A percentile compares a stretch with the other conserved stretches of the same genome.
phyloP scores from a whole-genome alignment of 2,797 vertebrate genomes.

The Micrastur ruficollis region DNA sequence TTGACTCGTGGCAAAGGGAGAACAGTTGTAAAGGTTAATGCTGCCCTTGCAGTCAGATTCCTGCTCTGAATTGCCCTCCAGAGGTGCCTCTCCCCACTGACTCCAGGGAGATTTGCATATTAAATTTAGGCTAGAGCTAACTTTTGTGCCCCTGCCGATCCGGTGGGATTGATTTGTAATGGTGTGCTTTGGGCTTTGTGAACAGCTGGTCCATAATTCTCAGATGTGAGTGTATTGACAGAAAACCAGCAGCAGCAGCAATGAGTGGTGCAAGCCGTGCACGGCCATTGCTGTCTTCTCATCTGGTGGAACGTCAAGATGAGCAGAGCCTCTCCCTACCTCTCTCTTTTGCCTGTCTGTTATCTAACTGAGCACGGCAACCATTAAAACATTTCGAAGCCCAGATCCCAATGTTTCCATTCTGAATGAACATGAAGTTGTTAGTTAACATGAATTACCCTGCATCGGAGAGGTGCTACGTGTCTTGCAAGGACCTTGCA shows the following conservation, averaged over 20 bases:
- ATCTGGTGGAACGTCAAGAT: not conserved
- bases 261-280: rapidly evolving
- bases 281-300: not conserved
- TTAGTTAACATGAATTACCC: not conserved
- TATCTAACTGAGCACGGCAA: not conserved
- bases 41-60: not conserved
- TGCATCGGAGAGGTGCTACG: not conserved
- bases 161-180: not conserved
- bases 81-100: not conserved
- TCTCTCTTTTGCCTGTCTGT: not conserved
- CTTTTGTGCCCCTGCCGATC: not conserved
- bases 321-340: not conserved
- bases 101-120: not conserved
- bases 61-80: not conserved
- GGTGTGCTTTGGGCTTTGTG: not conserved
- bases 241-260: not conserved
- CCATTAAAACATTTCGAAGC: not conserved
- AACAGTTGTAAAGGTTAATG: constrained; percentile 8
- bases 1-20: not conserved
- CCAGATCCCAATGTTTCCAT: rapidly evolving
- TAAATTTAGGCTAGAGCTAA: not conserved
- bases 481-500: not conserved
- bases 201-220: not conserved
- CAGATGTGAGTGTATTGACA: not conserved
- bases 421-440: not conserved